Base-by-base conservation (phyloP, 2,113 vertebrate genomes). In the Glareola pratincola region DNA sequence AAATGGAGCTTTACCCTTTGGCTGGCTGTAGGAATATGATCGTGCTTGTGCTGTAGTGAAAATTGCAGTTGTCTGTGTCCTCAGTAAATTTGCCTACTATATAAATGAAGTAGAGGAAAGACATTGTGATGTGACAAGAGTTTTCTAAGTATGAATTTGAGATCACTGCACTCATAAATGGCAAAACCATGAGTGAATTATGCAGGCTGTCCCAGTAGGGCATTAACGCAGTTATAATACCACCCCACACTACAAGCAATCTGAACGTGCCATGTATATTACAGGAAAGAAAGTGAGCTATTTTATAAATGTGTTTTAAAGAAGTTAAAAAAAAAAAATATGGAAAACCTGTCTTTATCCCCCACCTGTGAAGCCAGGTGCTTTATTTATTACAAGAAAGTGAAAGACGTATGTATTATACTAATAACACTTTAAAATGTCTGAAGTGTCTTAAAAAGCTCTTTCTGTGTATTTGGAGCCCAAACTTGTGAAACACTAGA, bases 321-420 rank as follows among this genome's bases (percentile, higher is more conserved):
- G 8, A 86, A 50, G 9, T 68, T 30, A 19, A 64, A 43, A 86
- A 79, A 86, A 79, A 41, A 69, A 37, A 26, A 2, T 34, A 79
- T 62, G 24, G 36, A 94, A 95, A 80, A 37, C n/a, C 14, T 85
- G 41, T 57, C 18, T 27, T 87, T 95, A 86, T 89, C 19, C 48
- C 13, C 51, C 88, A 96, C 63, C 89, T 96, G 84, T 92, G 90
- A 92, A 97, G 30, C 72, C 91, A 94, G 92, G 74, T 94, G 94
- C 20, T 56, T 94, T 85, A 87, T 87, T 95, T 96, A 93, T 82
- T 95, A 73, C 20, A 85, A 94, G 73, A 86, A 90, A 78, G 43
- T 84, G 43, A 72, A 89, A 83, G 50, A 92, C 29, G 12, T 74
- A 84, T 86, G 66, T 90, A 71, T 64, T 92, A 34, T 51, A 84